Conservation (phyloP, 2,888 invertebrate species). For the Tillus elongatus region DNA sequence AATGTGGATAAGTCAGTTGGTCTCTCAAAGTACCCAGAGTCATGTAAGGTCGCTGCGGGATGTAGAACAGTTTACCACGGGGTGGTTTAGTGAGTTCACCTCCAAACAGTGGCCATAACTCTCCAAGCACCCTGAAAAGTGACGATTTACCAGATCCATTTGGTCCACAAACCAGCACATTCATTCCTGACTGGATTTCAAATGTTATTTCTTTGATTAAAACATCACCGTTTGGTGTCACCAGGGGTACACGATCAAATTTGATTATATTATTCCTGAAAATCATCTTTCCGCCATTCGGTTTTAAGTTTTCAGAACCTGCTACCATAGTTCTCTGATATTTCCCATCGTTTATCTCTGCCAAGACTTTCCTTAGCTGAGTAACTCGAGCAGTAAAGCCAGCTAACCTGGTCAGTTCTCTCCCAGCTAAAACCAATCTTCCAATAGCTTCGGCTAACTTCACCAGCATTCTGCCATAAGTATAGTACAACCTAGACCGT, state of each 20-base stretch:
- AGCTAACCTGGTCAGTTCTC: slow-evolving; percentile 88
- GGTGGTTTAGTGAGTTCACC: slow-evolving; percentile 93
- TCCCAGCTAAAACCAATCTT: slow-evolving; percentile 84
- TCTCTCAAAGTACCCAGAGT: slow-evolving; percentile 89
- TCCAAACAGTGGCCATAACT: slow-evolving; percentile 95
- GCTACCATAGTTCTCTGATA: slow-evolving; percentile 59
- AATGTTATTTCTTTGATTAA: slow-evolving; percentile 81
- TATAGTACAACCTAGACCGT: slow-evolving; percentile 82
- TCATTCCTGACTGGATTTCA: slow-evolving; percentile 82
- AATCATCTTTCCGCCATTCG: slow-evolving; percentile 71
- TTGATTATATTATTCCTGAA: slow-evolving; percentile 82
- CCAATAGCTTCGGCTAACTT: slow-evolving; percentile 97
- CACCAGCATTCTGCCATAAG: slow-evolving; percentile 91
- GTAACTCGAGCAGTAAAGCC: slow-evolving; percentile 92
- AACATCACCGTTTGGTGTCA: slow-evolving; percentile 96
- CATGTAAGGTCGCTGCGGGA: slow-evolving; percentile 97
- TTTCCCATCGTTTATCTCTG: slow-evolving; percentile 71
- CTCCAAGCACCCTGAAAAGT: slow-evolving; percentile 90
- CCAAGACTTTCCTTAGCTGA: slow-evolving; percentile 74
- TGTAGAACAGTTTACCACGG: slow-evolving; percentile 90
- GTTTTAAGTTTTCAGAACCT: slow-evolving; percentile 40
- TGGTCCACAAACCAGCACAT: slow-evolving; percentile 96
- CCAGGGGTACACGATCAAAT: slow-evolving; percentile 87
- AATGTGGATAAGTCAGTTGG: slow-evolving; percentile 88
- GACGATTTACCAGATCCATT: slow-evolving; percentile 99